Conservation (phyloP, 2,113 vertebrate species). For the Tiliqua scincoides region DNA sequence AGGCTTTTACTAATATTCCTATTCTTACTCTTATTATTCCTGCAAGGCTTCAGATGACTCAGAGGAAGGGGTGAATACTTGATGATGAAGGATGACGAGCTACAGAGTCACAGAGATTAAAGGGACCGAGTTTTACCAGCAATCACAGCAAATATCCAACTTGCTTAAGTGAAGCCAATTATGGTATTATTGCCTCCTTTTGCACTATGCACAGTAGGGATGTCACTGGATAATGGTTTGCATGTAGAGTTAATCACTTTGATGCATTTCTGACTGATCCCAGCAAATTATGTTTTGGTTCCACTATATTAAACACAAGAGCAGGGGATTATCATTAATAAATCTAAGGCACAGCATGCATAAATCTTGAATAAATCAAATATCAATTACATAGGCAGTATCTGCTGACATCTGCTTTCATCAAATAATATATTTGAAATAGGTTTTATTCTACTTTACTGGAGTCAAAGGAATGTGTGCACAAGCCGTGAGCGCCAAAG, state of each 20-base stretch:
- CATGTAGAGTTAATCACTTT: conserved; percentile 92
- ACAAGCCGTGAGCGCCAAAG: conserved; percentile 65
- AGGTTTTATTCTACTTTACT: conserved; percentile 81
- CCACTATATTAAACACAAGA: conserved; percentile 90
- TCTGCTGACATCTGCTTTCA: conserved; percentile 86
- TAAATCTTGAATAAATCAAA: conserved; percentile 92
- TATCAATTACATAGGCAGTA: conserved; percentile 87
- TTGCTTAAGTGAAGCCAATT: conserved; percentile 86
- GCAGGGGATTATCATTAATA: conserved; percentile 89
- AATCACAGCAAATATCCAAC: conserved; percentile 82
- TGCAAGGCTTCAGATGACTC: conserved; percentile 44
- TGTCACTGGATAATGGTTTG: conserved; percentile 86
- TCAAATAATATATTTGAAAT: conserved; percentile 87
- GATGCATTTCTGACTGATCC: conserved; percentile 89
- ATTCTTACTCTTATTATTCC: neutral
- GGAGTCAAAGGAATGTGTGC: conserved; percentile 73
- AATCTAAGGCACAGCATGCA: conserved; percentile 87
- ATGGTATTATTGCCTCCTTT: conserved; percentile 85
- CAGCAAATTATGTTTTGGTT: conserved; percentile 89
- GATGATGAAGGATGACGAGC: conserved; percentile 60
- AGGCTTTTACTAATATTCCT: neutral
- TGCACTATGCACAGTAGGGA: conserved; percentile 86
- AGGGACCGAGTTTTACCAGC: conserved; percentile 76
- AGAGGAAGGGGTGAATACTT: conserved; percentile 34
- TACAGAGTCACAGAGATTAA: conserved; percentile 74